These are phyloP conservation scores for Sebastes baramenuke DNA, from an alignment of 2,797 vertebrate genomes.

Conservation along the genomic window DNA sequence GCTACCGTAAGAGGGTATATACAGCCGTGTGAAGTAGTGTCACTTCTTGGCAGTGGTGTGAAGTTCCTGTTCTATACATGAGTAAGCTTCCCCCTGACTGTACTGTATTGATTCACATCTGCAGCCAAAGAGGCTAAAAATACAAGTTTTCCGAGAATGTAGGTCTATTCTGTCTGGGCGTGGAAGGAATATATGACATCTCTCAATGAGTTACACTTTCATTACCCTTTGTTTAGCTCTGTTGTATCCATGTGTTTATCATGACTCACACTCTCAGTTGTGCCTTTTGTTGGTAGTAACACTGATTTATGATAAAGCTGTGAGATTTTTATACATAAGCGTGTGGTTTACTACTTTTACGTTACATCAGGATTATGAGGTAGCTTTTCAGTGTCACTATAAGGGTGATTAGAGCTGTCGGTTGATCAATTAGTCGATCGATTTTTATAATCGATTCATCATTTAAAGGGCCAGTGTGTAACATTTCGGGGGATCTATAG, in stretches of 20 bases:
- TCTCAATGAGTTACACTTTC: constrained; percentile 3
- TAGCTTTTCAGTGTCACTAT: neutral
- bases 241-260: constrained; percentile 30
- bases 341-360: neutral
- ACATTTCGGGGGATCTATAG: accelerated
- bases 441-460: no score
- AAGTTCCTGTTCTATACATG: constrained; percentile 56
- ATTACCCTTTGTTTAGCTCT: constrained; percentile 43
- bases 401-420: neutral
- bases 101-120: constrained; percentile 44
- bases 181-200: constrained; percentile 15
- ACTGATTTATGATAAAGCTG: neutral
- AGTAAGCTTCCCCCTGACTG: constrained; percentile 60
- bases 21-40: neutral
- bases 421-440: no score
- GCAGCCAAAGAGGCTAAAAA: constrained; percentile 53
- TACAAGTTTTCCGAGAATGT: constrained; percentile 65
- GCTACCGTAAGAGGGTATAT: neutral
- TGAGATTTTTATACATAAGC: neutral
- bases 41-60: constrained; percentile 22
- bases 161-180: neutral
- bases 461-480: no score
- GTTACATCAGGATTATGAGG: neutral
- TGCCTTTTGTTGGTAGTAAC: neutral
- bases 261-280: constrained; percentile 1